phyloP scores from a whole-genome alignment of 2,888 invertebrate genomes.

The Mesochorus sp. region DNA sequence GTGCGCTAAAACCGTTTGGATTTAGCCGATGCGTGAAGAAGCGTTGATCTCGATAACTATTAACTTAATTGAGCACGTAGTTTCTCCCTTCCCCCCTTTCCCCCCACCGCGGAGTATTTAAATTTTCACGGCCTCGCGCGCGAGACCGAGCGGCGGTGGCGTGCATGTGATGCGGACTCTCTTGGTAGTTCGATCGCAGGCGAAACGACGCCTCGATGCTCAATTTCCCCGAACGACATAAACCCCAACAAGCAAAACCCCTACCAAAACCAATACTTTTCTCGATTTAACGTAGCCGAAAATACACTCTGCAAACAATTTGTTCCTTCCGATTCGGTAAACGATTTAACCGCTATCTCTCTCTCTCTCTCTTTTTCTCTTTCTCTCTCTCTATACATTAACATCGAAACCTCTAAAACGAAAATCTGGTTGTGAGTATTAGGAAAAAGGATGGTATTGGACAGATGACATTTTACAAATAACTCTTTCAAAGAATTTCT shows the following conservation, averaged over 20 bases:
- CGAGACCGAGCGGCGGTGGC: neutral
- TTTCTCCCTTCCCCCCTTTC: too few species aligned
- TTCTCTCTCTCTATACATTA: too few species aligned
- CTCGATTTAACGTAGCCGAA: conserved; percentile 27
- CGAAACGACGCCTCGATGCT: conserved; percentile 29
- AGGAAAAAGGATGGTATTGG: too few species aligned
- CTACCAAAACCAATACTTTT: too few species aligned
- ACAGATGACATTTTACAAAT: too few species aligned
- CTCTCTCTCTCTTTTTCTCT: neutral
- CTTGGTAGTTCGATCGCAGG: conserved; percentile 23
- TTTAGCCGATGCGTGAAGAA: conserved; percentile 54
- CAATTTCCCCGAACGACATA: conserved; percentile 53
- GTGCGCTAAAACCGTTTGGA: conserved; percentile 38
- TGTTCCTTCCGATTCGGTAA: conserved; percentile 13
- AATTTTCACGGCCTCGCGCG: conserved; percentile 50
- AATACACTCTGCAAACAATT: conserved; percentile 38
- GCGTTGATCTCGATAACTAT: conserved; percentile 59
- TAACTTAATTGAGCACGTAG: conserved; percentile 56
- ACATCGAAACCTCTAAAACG: too few species aligned
- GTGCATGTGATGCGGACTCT: neutral
- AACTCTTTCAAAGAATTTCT: too few species aligned
- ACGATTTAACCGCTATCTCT: neutral
- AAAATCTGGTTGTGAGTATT: too few species aligned
- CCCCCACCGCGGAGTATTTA: conserved; percentile 49
- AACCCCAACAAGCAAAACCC: conserved; percentile 34